Evolutionary conservation across 35 echinoderm and acorn worm genomes (phyloP), one percentile per base, ranked within the genome.

Genomic region (Stichopus chloronotus): DNA sequence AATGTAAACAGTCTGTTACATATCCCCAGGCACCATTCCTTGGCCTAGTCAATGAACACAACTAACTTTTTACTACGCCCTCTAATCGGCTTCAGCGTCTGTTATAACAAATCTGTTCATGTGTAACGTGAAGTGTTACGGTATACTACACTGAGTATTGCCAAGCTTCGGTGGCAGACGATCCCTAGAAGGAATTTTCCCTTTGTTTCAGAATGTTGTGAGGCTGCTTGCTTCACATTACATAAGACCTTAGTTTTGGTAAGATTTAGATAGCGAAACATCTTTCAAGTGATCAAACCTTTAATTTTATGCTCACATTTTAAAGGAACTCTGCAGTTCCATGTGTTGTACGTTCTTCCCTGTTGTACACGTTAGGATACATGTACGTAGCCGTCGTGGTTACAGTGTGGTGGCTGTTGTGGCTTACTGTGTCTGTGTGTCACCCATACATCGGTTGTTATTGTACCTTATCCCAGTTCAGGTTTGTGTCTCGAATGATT

Each of bases 171-270:
- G 69, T 74, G 69, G 69, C 69, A 74, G 69, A 74, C 69, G 69
- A 74, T 19, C 69, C 69, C 11, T n/a, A 74, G 69, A n/a, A 74
- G 69, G 69, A 74, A 74, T 74, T 74, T n/a, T 74, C 69, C 69
- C 69, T 74, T 74, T n/a, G 69, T 74, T 74, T 74, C 69, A 74
- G 69, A 74, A 74, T 74, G 69, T 74, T 74, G 69, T 74, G 69
- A 74, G 69, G 69, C 7, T 74, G 22, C 22, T 19, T 7, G 19
- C 61, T 20, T 20, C 69, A 74, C 12, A 74, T 74, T 74, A 21
- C 69, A 74, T 74, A 21, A 74, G 11, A 74, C 69, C 69, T 74
- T 19, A 74, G 69, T 74, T 74, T 74, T 74, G 69, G 69, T 74
- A 74, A 74, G 69, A 74, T 74, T 24, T 7, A 74, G 69, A 20